Evolutionary conservation across 53 echinoderm and acorn worm species (phyloP).

Genomic region (Hippasteria phrygiana): DNA sequence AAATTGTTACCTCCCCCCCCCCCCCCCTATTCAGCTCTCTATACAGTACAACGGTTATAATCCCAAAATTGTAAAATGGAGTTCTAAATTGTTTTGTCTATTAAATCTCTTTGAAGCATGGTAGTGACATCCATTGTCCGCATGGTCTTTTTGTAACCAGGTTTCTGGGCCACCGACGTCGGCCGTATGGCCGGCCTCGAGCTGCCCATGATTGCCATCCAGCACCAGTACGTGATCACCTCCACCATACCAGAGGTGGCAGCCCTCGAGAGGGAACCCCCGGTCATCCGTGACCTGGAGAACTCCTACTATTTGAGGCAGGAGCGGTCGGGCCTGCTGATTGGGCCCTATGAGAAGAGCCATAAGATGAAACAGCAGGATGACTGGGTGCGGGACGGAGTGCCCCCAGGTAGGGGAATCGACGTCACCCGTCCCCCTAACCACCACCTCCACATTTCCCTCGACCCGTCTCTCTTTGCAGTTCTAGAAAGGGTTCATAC

Average conservation of each 20-base stretch:
- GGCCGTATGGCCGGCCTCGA: slow-evolving; percentile 82
- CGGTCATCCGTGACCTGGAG: slow-evolving; percentile 94
- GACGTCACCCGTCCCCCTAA: not conserved
- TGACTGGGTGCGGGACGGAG: slow-evolving; percentile 88
- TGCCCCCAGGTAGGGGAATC: slow-evolving; percentile 80
- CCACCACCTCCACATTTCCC: too few species aligned
- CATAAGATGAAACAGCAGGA: slow-evolving; percentile 93
- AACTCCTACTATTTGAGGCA: slow-evolving; percentile 94
- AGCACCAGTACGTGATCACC: slow-evolving; percentile 97
- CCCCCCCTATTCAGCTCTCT: too few species aligned
- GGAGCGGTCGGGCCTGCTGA: slow-evolving; percentile 89
- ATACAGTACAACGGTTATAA: too few species aligned
- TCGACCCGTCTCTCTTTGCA: not conserved
- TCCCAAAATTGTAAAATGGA: too few species aligned
- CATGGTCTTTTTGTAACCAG: slow-evolving; percentile 33
- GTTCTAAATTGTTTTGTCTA: too few species aligned
- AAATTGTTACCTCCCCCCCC: too few species aligned
- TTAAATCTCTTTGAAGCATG: too few species aligned
- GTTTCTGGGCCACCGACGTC: slow-evolving; percentile 97
- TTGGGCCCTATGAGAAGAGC: slow-evolving; percentile 92
- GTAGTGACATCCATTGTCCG: not conserved
- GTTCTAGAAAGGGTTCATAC: too few species aligned
- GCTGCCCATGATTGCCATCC: slow-evolving; percentile 86
- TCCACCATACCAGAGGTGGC: slow-evolving; percentile 95
- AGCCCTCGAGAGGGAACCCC: slow-evolving; percentile 82